Evolutionary conservation across 2,888 invertebrate species (phyloP), one percentile per base, ranked within the genome.

Genomic region (Macaria liturata): DNA sequence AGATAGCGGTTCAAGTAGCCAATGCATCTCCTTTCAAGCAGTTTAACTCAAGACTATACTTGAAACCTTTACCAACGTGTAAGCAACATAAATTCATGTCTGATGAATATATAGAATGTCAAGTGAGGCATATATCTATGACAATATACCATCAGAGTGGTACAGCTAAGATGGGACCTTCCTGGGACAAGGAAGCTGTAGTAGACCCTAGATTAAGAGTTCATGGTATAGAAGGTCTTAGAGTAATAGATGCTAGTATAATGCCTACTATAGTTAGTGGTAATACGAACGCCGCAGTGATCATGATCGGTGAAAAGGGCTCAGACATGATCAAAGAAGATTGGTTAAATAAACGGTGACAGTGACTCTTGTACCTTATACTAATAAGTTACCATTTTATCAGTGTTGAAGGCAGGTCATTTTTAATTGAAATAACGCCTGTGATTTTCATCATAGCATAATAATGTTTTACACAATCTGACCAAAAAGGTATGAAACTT

Each of bases 231-330:
- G 87, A 94, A 54, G 95, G 96, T 8, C 88, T 98, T 32, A 92
- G 97, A 64, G 96, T 97, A 20, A 95, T 97, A 68, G 97, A 97
- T 76, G 97, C 97, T 37, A 96, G 96, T 71, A 95, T 97, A 68
- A 97, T 97, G 97, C 97, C 97, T 0, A 95, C 95, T 1, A 96
- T 97, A 69, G 95, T 95, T 34, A 97, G 97, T 74, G 97, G 97
- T 5, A 97, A 98, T 76, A 97, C 97, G 0, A 97, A 97, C 81
- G 98, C 97, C 0, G 97, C 97, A 0, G 95, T 95, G n/a, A 96
- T 97, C 50, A 97, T 97, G 97, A 96, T 97, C 37, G 97, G 95
- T 0, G 97, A 98, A 76, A 97, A 97, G 79, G 97, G 97, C 4
- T 94, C 97, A 0, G 97, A 97, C 88, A 89, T 97, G 74, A 94